Evolutionary conservation across 1,140 invertebrate genomes (phyloP), one percentile per base, ranked within the genome.

Genomic region (Dysdera silvatica): DNA sequence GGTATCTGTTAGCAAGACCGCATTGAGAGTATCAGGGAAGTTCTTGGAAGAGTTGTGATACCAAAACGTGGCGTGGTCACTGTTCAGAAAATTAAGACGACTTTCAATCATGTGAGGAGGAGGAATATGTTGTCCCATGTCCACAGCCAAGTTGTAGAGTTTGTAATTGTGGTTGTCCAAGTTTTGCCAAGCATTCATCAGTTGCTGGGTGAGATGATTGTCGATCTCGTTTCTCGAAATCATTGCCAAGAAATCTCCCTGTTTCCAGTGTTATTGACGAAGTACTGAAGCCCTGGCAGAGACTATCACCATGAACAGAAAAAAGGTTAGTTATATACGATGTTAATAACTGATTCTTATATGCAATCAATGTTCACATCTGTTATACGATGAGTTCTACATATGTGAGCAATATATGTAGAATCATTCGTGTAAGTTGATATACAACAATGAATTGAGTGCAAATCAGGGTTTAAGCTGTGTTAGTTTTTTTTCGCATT

Each of bases 1-100:
- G 43, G 75, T 77, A 61, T 79, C 77, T 4, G 77, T 78, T 20
- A 79, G 58, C 5, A 79, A 71, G 14, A 79, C 68, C 14, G 77
- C 76, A 20, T 69, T 71, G 5, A 76, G 61, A 3, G 71, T 68
- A 31, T 62, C 33, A 16, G 48, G 37, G 16, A 37, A 54, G 47
- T 65, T 41, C 20, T 43, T 32, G 10, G 55, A 65, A 0, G 66
- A 67, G 51, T 68, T 61, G 31, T 71, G 68, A 51, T 72, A 74
- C 74, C 74, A 75, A 59, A 75, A 75, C 3, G 69, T 68, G 7
- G 68, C 65, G 56, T 75, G 74, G 48, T 75, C 74, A 29, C 70
- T 72, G 31, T 71, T 69, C 1, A 75, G 35, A 40, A 75, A 73
- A 43, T 72, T 69, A n/a, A 72, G 32, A 55, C 73, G 69, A 29